A percentile compares a stretch with the other conserved stretches of the same genome.
These are phyloP conservation scores for Scaptomyza cyrtandrae DNA, from an alignment of 2,888 invertebrate genomes.

Conservation along the genomic window DNA sequence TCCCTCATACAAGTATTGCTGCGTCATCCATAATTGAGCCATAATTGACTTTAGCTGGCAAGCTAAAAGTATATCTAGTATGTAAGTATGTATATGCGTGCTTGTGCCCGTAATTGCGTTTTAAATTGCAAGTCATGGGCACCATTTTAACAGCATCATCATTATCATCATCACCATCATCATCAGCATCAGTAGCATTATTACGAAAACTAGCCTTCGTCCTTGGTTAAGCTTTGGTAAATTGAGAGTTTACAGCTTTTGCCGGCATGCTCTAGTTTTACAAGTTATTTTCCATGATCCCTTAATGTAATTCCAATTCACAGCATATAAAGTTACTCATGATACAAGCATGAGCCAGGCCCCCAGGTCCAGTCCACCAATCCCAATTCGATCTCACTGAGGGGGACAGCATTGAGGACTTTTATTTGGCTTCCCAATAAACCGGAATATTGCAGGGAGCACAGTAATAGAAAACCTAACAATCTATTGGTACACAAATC, in stretches of 20 bases:
- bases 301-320: constrained; percentile 50
- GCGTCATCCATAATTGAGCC: constrained; percentile 68
- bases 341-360: constrained; percentile 20
- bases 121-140: constrained; percentile 71
- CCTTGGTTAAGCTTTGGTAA: constrained; percentile 54
- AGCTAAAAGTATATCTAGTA: constrained; percentile 6
- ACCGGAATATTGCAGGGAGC: background rate
- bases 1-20: constrained; percentile 18
- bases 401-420: constrained; percentile 15
- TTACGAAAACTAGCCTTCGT: constrained; percentile 37
- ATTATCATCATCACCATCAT: constrained; percentile 28
- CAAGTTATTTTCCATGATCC: constrained; percentile 63
- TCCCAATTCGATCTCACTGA: constrained; percentile 4
- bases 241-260: constrained; percentile 56
- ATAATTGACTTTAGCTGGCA: constrained; percentile 65
- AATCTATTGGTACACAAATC: constrained; percentile 17
- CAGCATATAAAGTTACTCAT: constrained; percentile 56
- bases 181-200: constrained; percentile 27
- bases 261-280: constrained; percentile 1
- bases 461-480: constrained; percentile 11
- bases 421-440: constrained; percentile 26
- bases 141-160: constrained; percentile 26
- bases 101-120: constrained; percentile 62
- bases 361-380: constrained; percentile 5
- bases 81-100: constrained; percentile 15